Conservation (phyloP, 1,140 invertebrate genomes). For the Drosophila gunungcola region DNA sequence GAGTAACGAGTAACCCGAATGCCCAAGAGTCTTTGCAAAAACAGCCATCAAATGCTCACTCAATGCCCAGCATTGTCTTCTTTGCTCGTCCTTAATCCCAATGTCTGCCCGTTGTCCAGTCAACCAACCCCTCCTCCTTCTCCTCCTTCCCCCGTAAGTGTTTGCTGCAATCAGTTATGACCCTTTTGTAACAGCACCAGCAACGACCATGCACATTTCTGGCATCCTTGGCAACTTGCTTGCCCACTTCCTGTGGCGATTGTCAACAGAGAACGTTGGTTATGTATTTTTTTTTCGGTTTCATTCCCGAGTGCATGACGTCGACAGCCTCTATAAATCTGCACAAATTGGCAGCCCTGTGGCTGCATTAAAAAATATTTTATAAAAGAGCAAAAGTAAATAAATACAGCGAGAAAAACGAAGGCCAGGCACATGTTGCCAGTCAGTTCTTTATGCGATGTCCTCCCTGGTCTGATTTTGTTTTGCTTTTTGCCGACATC, state of each 20-base stretch:
- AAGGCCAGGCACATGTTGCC: conserved; percentile 69
- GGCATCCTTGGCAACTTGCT: conserved; percentile 59
- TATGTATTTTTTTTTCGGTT: conserved; percentile 43
- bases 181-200: conserved; percentile 37
- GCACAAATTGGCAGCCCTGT: conserved; percentile 82
- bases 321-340: conserved; percentile 75
- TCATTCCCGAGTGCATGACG: conserved; percentile 30
- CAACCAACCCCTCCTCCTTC: not conserved
- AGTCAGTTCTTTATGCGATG: conserved; percentile 43
- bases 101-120: conserved; percentile 21
- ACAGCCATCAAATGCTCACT: conserved; percentile 59
- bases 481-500: conserved; percentile 51
- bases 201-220: conserved; percentile 45
- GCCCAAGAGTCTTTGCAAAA: conserved; percentile 25
- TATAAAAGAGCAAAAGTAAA: conserved; percentile 80
- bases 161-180: conserved; percentile 80
- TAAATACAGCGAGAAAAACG: conserved; percentile 65
- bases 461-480: conserved; percentile 33
- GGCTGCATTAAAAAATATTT: conserved; percentile 83
- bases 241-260: conserved; percentile 72
- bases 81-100: conserved; percentile 13
- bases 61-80: conserved; percentile 44
- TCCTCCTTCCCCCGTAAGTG: conserved; percentile 45
- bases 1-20: conserved; percentile 35
- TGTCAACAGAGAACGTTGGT: conserved; percentile 68